Percentiles rank a stretch among this genome's conserved stretches.
Conservation (phyloP, 2,797 vertebrate genomes). For the Ispidina lecontei region DNA sequence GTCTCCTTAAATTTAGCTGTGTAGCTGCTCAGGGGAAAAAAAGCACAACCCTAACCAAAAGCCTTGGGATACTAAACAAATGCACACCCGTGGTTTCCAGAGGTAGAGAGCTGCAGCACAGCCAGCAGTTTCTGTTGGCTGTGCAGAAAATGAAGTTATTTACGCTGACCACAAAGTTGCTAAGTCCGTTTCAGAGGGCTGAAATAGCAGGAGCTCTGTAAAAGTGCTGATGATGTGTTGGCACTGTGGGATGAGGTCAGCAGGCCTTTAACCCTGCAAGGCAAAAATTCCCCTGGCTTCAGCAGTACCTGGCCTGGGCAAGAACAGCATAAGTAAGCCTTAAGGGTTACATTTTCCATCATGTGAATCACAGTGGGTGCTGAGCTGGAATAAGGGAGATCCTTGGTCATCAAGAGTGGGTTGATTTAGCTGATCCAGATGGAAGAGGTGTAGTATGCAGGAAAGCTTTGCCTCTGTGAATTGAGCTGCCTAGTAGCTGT, state of each 20-base stretch:
- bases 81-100: neutral
- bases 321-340: slow-evolving; percentile 4
- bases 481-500: accelerated
- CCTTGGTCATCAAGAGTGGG: neutral
- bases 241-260: slow-evolving; percentile 25
- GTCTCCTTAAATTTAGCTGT: neutral
- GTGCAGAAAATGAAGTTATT: slow-evolving; percentile 14
- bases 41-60: neutral
- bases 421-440: neutral
- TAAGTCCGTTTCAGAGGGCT: neutral
- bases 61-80: neutral
- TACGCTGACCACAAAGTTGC: slow-evolving; percentile 32
- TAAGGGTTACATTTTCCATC: neutral
- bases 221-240: slow-evolving; percentile 37
- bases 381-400: neutral
- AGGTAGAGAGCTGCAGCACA: neutral
- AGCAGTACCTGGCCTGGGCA: slow-evolving; percentile 26
- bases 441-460: neutral
- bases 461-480: neutral
- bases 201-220: slow-evolving; percentile 37
- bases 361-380: neutral
- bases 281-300: slow-evolving; percentile 49
- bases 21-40: neutral
- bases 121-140: neutral
- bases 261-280: slow-evolving; percentile 47